A percentile compares a stretch with the other conserved stretches of the same genome.
Evolutionary conservation across 2,797 vertebrate species (phyloP).

Genomic region (Cyclura pinguis): DNA sequence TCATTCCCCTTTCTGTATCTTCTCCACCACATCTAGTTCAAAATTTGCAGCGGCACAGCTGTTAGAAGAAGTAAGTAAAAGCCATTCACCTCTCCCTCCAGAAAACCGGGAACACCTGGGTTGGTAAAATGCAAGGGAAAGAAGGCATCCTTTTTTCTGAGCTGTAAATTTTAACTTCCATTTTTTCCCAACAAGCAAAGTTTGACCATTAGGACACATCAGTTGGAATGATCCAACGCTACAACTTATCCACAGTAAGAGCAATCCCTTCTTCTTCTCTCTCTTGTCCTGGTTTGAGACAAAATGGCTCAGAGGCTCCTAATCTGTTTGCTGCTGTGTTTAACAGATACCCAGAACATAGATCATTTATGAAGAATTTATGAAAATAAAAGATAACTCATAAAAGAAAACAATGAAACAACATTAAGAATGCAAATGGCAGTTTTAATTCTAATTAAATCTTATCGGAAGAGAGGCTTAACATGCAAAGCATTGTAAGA

Average conservation of each 20-base stretch:
- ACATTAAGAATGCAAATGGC: conserved; percentile 44
- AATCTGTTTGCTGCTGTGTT: conserved; percentile 1
- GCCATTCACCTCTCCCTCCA: no score
- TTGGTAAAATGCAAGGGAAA: background rate
- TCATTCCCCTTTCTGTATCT: background rate
- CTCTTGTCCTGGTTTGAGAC: background rate
- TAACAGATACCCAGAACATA: conserved; percentile 20
- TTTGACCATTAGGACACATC: background rate
- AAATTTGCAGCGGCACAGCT: no score
- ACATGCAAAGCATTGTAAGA: conserved; percentile 41
- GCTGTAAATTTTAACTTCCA: no score
- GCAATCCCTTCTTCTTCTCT: background rate
- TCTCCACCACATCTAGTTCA: no score
- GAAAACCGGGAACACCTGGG: background rate
- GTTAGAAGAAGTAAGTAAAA: no score
- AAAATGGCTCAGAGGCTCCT: background rate
- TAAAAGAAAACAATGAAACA: conserved; percentile 65
- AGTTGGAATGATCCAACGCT: background rate
- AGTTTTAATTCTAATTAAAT: conserved; percentile 64
- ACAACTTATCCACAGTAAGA: background rate
- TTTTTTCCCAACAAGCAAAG: background rate
- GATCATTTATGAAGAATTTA: conserved; percentile 28
- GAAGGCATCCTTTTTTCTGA: background rate
- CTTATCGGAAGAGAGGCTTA: conserved; percentile 59
- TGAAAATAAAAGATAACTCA: conserved; percentile 34